phyloP scores from a whole-genome alignment of 2,888 invertebrate genomes.

The Epinotia brunnichana region DNA sequence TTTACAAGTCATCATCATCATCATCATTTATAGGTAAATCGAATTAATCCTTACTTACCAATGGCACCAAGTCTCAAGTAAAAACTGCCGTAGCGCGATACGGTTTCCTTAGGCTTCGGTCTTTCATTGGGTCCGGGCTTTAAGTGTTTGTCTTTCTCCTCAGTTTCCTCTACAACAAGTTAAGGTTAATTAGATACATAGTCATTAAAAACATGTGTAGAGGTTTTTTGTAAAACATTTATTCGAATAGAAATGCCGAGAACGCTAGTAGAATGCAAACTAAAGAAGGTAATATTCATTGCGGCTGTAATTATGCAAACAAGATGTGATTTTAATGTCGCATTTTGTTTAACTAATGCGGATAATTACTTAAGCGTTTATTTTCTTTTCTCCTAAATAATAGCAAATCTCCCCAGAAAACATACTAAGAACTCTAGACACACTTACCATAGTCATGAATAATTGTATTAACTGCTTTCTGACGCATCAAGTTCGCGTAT shows the following conservation, averaged over 20 bases:
- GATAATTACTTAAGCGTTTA: conserved; percentile 67
- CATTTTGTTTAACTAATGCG: conserved; percentile 81
- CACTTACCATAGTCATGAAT: conserved; percentile 80
- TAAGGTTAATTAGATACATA: conserved; percentile 46
- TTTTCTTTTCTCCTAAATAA: conserved; percentile 32
- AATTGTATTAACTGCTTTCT: conserved; percentile 85
- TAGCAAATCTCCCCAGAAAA: conserved; percentile 6
- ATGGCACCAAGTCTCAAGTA: conserved; percentile 93
- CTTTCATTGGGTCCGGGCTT: conserved; percentile 68
- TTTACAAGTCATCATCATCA: too few relatives aligned
- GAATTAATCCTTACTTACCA: conserved; percentile 73
- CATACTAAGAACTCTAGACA: conserved; percentile 42
- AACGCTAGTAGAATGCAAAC: conserved; percentile 75
- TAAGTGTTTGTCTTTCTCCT: conserved; percentile 69
- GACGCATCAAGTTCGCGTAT: conserved; percentile 86
- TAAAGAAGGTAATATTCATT: conserved; percentile 77
- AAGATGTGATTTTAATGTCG: conserved; percentile 83
- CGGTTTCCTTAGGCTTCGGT: conserved; percentile 69
- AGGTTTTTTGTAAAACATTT: conserved; percentile 65
- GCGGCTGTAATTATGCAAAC: conserved; percentile 79
- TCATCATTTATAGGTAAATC: background rate
- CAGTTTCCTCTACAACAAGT: conserved; percentile 62
- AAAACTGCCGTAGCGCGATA: conserved; percentile 90
- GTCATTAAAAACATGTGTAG: conserved; percentile 57
- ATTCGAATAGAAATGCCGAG: conserved; percentile 67